Percentiles rank a stretch among this genome's conserved stretches.
phyloP scores from a whole-genome alignment of 2,113 vertebrate species.

The Columbina picui region DNA sequence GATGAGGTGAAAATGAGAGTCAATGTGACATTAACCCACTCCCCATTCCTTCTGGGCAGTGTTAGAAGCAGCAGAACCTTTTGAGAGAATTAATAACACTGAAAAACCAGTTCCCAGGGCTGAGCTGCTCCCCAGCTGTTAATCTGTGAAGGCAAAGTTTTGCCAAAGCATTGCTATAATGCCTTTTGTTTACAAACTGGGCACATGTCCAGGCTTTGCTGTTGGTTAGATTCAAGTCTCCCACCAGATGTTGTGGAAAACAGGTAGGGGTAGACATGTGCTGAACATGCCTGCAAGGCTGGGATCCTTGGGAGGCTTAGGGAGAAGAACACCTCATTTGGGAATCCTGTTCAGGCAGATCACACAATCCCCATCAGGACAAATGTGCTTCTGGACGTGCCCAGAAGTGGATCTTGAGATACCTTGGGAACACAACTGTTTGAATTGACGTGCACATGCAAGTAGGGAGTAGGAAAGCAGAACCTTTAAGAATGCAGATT shows the following conservation, averaged over 20 bases:
- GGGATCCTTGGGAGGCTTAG: neutral
- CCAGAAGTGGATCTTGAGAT: neutral
- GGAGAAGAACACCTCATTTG: neutral
- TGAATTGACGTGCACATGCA: neutral
- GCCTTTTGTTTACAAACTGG: neutral
- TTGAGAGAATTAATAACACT: neutral
- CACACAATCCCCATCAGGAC: neutral
- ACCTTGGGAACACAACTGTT: neutral
- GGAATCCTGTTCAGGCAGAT: neutral
- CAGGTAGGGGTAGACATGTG: neutral
- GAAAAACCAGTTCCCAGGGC: neutral
- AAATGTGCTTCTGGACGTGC: neutral
- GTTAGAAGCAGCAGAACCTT: neutral
- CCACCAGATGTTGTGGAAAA: neutral
- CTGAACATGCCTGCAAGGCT: neutral
- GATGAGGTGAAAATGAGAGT: neutral
- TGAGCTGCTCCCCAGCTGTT: neutral
- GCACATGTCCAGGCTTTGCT: neutral
- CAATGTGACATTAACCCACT: neutral
- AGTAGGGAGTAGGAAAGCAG: neutral
- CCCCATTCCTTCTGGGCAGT: neutral
- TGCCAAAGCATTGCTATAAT: neutral
- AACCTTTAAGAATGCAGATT: neutral
- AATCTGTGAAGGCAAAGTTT: neutral
- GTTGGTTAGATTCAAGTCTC: neutral